A percentile compares a stretch with the other conserved stretches of the same genome.
Evolutionary conservation across 2,113 vertebrate genomes (phyloP).

Genomic region (Symphodus melops): DNA sequence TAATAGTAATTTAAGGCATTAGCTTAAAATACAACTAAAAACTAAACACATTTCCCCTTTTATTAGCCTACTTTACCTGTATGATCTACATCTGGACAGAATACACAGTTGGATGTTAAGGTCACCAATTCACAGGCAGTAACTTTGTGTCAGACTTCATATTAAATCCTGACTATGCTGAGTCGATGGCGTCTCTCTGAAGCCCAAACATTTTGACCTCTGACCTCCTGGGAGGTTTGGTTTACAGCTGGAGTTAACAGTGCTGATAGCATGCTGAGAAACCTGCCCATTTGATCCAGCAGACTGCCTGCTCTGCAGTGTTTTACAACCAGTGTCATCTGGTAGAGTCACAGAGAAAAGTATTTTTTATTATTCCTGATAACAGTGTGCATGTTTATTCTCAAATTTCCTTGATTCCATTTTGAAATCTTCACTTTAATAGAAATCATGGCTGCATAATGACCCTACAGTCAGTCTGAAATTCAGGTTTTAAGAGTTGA

Average conservation of each 20-base stretch:
- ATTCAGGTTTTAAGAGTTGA: too few species aligned
- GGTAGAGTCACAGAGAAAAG: slow-evolving; percentile 44
- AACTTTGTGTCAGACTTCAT: slow-evolving; percentile 61
- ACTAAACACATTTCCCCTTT: not conserved
- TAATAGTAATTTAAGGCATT: not conserved
- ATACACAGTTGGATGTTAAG: slow-evolving; percentile 34
- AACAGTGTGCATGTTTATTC: slow-evolving; percentile 3
- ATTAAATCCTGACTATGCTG: slow-evolving; percentile 72
- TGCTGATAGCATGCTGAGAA: slow-evolving; percentile 74
- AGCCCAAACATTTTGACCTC: slow-evolving; percentile 79
- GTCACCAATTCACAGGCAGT: slow-evolving; percentile 66
- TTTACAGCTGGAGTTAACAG: slow-evolving; percentile 75
- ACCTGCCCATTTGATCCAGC: slow-evolving; percentile 68
- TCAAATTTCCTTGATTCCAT: slow-evolving; percentile 1
- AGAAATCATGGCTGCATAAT: too few species aligned
- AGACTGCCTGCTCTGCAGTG: slow-evolving; percentile 28
- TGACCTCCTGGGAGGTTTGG: slow-evolving; percentile 73
- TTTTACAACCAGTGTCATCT: slow-evolving; percentile 54
- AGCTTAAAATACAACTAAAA: too few species aligned
- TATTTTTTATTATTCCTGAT: slow-evolving; percentile 44
- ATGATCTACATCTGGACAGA: slow-evolving; percentile 40
- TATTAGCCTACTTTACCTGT: slow-evolving; percentile 1
- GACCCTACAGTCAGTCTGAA: too few species aligned
- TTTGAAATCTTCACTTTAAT: not conserved
- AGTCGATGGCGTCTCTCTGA: slow-evolving; percentile 76